A percentile compares a stretch with the other conserved stretches of the same genome.
Conservation (phyloP, 1,140 invertebrate species). For the Lasioglossum albipes region DNA sequence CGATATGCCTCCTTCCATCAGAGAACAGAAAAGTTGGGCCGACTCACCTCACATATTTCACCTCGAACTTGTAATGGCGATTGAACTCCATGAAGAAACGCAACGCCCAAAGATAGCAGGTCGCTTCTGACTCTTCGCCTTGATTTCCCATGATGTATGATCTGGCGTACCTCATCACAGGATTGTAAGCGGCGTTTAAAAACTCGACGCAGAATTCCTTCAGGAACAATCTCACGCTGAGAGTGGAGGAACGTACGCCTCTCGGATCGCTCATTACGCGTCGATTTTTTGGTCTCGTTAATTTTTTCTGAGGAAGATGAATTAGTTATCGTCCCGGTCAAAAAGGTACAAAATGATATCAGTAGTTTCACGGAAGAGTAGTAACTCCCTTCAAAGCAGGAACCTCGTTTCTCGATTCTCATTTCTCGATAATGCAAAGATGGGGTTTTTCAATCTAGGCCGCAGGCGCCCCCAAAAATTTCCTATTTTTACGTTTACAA, state of each 20-base stretch:
- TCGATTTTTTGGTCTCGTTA: constrained; percentile 85
- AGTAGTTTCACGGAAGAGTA: too few species aligned
- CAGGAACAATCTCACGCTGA: constrained; percentile 91
- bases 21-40: constrained; percentile 28
- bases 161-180: constrained; percentile 91
- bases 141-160: constrained; percentile 69
- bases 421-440: too few species aligned
- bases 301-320: constrained; percentile 54
- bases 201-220: constrained; percentile 98
- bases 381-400: too few species aligned
- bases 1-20: constrained; percentile 16
- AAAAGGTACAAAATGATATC: too few species aligned
- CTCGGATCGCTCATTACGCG: constrained; percentile 81
- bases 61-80: constrained; percentile 89
- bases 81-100: constrained; percentile 99
- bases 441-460: too few species aligned
- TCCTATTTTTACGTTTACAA: too few species aligned
- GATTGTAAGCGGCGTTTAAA: constrained; percentile 94
- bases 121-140: constrained; percentile 88
- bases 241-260: constrained; percentile 86
- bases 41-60: constrained; percentile 92
- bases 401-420: too few species aligned
- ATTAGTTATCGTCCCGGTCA: too few species aligned
- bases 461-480: too few species aligned
- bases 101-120: constrained; percentile 95